Evolutionary conservation across 2,888 invertebrate genomes (phyloP), one percentile per base, ranked within the genome.

Genomic region (Scelioninae gen. 1): DNA sequence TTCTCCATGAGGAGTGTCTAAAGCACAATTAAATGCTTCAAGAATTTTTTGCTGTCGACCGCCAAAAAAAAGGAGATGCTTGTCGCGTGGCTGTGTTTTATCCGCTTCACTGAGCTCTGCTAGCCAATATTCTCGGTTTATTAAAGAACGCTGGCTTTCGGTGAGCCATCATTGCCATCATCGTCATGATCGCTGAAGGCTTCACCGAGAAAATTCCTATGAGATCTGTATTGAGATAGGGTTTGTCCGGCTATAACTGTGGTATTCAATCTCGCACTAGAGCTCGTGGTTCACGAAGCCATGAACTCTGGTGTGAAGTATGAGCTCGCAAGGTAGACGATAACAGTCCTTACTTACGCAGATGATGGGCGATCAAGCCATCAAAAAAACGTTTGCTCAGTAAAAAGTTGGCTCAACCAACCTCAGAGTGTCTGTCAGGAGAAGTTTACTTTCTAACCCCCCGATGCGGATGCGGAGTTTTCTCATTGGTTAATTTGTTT

Each of bases 71-170:
- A 62, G 34, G 79, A 85, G 32, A 43, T 88, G 5, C 86, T 85
- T n/a, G 84, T 92, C 0, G 89, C 90, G 4, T 92, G 90, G 89
- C 76, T 92, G 49, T 92, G 5, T 74, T 88, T 7, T 92, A 92
- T 38, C 92, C 92, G 0, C 92, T 92, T 78, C 89, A 89, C 0
- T 90, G 89, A 5, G 81, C 92, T 1, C 90, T 91, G 11, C 92
- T 92, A 74, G 56, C 62, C 6, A 83, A 87, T 9, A 87, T 90
- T 47, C 78, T 75, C 13, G 68, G 66, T 13, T 87, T 84, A 6
- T 63, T 87, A 45, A 71, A 4, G 29, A 43, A 13, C 0, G 77
- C 81, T 8, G 82, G 74, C 0, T 68, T 62, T 1, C 87, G 85
- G 0, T 0, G 0, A 34, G 9, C 8, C 7, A 7, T 85, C 0